These are phyloP conservation scores for Andrena flavipes DNA, from an alignment of 2,888 invertebrate genomes.

Conservation along the genomic window DNA sequence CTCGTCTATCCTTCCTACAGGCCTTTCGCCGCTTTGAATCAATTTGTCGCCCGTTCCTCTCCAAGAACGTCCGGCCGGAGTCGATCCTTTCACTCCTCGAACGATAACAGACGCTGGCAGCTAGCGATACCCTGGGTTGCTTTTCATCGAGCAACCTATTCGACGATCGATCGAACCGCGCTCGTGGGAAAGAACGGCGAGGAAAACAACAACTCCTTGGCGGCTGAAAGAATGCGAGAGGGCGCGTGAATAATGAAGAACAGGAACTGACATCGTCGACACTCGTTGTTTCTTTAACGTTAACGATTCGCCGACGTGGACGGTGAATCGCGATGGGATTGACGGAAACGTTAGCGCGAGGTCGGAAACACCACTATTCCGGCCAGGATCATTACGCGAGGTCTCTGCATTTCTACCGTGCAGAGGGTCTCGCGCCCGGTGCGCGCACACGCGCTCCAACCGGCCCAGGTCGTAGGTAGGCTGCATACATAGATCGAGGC, in stretches of 20 bases:
- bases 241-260: conserved; percentile 5
- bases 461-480: background rate
- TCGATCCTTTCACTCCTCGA: background rate
- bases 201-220: background rate
- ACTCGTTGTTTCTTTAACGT: conserved; percentile 5
- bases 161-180: background rate
- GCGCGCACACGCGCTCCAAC: background rate
- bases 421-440: background rate
- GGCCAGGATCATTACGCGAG: conserved; percentile 27
- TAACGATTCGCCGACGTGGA: conserved; percentile 34
- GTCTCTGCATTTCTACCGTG: conserved; percentile 7
- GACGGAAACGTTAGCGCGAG: conserved; percentile 10
- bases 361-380: conserved; percentile 7
- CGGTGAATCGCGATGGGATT: conserved; percentile 1
- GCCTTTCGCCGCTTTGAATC: conserved; percentile 33
- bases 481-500: conserved; percentile 8
- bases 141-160: too few relatives aligned
- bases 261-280: conserved; percentile 9
- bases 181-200: background rate
- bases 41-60: conserved; percentile 12
- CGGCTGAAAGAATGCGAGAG: background rate
- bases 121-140: too few relatives aligned
- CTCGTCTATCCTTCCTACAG: conserved; percentile 23
- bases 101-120: background rate
- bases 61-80: background rate